Evolutionary conservation across 2,113 vertebrate genomes (phyloP), one percentile per base, ranked within the genome.

Genomic region (Mugil cephalus): DNA sequence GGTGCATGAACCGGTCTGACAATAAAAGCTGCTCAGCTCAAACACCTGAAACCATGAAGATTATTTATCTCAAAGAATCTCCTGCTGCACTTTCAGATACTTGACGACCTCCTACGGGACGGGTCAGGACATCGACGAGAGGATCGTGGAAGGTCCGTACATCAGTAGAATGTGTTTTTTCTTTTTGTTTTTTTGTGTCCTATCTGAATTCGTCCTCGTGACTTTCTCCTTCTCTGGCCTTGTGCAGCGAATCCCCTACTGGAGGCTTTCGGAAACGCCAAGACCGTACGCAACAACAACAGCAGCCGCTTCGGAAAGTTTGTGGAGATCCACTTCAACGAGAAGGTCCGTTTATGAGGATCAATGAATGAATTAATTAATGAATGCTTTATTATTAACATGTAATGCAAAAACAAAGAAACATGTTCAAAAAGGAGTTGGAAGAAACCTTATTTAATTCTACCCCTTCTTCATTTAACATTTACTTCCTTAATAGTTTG

Each of bases 231-330:
- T 8, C 18, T 38, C 38, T 17, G 8, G 21, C 2, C 52, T 83
- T n/a, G 76, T 42, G 86, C 91, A 99, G 98, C 98, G 1, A 99
- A 99, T 59, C 98, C 98, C 0, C 80, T 99, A 0, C 88, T 99
- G 68, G 98, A 99, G 91, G 97, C 97, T 0, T 99, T 99, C 72
- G 98, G 98, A 76, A 99, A 99, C 38, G 98, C 98, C 10, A 99
- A 99, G 86, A 99, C 98, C 0, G 97, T 99, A 82, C 95, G 97
- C 11, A 99, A 99, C 92, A 99, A 99, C 93, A 99, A 99, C 88
- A 99, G 97, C 90, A 99, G 98, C 65, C 96, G 98, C 80, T 99
- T 99, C 85, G 98, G 98, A 36, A 99, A 99, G 91, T 99, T 99
- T 83, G 97, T 99, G 80, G 97, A 99, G 89, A 99, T 99, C 85